A percentile compares a stretch with the other conserved stretches of the same genome.
phyloP scores from a whole-genome alignment of 2,113 vertebrate genomes.

The Martes martes region DNA sequence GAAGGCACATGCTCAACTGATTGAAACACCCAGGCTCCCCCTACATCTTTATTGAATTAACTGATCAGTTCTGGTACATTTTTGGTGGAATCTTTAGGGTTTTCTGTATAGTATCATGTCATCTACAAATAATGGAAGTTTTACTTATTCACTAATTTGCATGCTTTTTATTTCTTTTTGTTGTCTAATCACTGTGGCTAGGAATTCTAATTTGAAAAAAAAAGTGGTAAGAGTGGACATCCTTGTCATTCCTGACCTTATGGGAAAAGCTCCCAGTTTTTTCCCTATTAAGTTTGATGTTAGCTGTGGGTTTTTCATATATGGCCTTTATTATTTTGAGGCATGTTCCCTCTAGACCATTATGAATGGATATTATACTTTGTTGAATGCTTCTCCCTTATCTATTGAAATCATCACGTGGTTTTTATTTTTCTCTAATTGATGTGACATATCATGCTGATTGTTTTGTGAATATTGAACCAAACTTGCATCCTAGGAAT shows the following conservation, averaged over 20 bases:
- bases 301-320: neutral
- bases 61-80: neutral
- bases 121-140: neutral
- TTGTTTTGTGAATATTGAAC: neutral
- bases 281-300: neutral
- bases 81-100: neutral
- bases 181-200: neutral
- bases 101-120: neutral
- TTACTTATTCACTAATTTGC: neutral
- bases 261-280: neutral
- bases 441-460: neutral
- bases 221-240: neutral
- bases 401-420: neutral
- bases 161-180: neutral
- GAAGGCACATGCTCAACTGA: no score
- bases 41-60: neutral
- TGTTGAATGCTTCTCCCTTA: neutral
- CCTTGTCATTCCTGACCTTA: neutral
- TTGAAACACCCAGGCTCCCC: no score
- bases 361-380: neutral
- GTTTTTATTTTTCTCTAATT: neutral
- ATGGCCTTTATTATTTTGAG: neutral
- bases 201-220: neutral
- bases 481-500: no score
- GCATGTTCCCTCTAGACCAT: neutral